Conservation (phyloP, 2,113 vertebrate species). For the Panurus biarmicus region DNA sequence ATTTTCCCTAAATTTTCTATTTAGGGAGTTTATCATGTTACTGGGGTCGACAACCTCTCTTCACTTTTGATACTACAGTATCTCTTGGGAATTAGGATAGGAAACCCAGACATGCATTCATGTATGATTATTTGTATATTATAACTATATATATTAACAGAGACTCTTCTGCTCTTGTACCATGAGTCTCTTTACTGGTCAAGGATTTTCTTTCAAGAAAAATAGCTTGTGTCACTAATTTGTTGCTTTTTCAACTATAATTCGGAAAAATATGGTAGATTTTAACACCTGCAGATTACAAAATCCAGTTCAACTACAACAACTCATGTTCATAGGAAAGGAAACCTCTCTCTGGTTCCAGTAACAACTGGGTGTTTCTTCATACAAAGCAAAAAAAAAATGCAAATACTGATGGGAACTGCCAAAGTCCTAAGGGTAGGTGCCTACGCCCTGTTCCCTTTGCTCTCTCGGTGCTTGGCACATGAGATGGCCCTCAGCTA, state of each 20-base stretch:
- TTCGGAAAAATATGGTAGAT: conserved; percentile 43
- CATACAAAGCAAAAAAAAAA: neutral
- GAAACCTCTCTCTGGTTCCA: conserved; percentile 55
- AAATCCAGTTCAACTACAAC: neutral
- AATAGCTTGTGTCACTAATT: conserved; percentile 68
- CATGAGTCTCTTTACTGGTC: neutral
- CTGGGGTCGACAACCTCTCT: neutral
- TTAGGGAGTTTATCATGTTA: neutral
- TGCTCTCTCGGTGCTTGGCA: neutral
- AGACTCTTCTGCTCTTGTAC: conserved; percentile 77
- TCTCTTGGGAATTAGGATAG: conserved; percentile 39
- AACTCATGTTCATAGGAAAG: conserved; percentile 47
- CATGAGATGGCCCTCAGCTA: neutral
- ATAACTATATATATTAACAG: conserved; percentile 51
- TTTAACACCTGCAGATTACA: conserved; percentile 45
- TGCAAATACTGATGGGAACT: neutral
- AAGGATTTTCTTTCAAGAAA: conserved; percentile 55
- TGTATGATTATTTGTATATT: neutral
- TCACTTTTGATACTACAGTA: conserved; percentile 66
- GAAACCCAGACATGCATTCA: conserved; percentile 65
- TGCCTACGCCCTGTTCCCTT: neutral
- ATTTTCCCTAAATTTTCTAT: neutral
- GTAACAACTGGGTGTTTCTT: neutral
- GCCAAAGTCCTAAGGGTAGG: neutral
- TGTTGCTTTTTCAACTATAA: conserved; percentile 46